These are phyloP conservation scores for Metopolophium dirhodum DNA, from an alignment of 1,140 invertebrate species.

Conservation along the genomic window DNA sequence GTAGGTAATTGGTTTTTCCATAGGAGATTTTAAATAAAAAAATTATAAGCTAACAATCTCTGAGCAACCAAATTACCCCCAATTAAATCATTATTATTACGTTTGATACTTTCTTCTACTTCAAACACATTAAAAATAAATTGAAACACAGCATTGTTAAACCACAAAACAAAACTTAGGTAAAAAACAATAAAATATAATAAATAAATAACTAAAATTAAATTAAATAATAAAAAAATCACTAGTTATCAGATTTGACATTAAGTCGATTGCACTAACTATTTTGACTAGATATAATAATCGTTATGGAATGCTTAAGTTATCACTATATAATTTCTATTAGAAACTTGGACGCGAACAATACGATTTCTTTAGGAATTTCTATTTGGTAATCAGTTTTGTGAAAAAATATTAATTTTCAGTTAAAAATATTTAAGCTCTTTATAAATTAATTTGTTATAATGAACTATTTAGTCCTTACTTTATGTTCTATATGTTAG, in stretches of 20 bases:
- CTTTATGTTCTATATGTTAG: neutral
- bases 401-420: constrained; percentile 24
- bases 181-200: neutral
- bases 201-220: neutral
- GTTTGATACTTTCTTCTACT: neutral
- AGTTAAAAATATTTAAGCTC: constrained; percentile 32
- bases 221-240: constrained; percentile 22
- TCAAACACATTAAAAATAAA: neutral
- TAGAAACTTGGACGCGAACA: neutral
- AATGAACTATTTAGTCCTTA: neutral
- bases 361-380: neutral
- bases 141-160: neutral
- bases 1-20: neutral
- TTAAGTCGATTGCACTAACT: constrained; percentile 42
- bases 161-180: neutral
- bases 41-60: neutral
- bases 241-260: neutral
- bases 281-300: constrained; percentile 12
- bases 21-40: neutral
- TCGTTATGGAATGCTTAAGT: neutral
- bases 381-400: constrained; percentile 7
- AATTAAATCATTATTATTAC: neutral
- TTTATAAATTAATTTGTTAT: neutral
- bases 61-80: neutral
- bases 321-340: constrained; percentile 29